Percentiles rank a stretch among this genome's conserved stretches.
phyloP scores from a whole-genome alignment of 2,113 vertebrate genomes.

The Lichenostomus cassidix region DNA sequence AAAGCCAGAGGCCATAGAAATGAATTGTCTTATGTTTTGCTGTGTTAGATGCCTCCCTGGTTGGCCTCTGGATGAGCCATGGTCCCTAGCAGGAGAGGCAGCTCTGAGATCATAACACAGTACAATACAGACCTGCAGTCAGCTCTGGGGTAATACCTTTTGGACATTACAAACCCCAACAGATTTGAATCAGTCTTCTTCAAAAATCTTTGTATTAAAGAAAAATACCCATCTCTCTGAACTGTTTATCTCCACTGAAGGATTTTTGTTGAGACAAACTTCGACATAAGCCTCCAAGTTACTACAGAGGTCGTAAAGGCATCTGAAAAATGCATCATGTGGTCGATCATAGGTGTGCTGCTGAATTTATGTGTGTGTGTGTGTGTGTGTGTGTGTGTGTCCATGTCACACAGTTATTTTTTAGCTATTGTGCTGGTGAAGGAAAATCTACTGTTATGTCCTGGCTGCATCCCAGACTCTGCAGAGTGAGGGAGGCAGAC shows the following conservation, averaged over 20 bases:
- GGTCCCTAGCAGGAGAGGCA: neutral
- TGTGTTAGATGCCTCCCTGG: neutral
- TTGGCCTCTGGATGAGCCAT: neutral
- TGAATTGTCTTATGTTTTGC: neutral
- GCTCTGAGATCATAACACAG: neutral
- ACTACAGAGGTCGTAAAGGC: neutral
- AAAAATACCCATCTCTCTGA: neutral
- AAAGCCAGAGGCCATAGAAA: neutral
- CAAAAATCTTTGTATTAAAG: neutral
- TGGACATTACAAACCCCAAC: neutral
- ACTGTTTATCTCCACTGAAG: neutral
- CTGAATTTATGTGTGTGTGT: neutral
- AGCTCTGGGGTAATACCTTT: neutral
- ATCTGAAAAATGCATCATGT: fast-evolving
- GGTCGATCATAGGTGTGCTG: fast-evolving
- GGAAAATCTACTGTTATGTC: neutral
- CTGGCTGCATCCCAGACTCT: neutral
- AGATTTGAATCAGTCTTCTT: neutral
- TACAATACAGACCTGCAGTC: neutral
- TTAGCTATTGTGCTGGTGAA: neutral
- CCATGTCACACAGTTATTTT: neutral
- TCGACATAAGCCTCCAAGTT: neutral
- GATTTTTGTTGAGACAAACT: neutral
- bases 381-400: neutral
- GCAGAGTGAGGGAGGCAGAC: neutral